Conservation (phyloP, 2,113 vertebrate species). For the Turnix velox region DNA sequence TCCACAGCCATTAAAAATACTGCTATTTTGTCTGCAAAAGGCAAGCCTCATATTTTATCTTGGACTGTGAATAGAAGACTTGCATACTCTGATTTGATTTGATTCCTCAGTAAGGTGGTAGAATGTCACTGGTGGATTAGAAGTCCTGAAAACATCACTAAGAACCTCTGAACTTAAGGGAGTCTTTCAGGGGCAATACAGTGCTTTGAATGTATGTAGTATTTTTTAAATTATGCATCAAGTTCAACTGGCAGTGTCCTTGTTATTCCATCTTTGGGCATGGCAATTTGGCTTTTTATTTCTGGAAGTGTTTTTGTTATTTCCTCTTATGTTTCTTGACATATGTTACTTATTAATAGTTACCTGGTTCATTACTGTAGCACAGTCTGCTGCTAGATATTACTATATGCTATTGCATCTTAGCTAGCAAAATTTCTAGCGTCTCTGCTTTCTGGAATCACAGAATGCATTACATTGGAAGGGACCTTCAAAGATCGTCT, state of each 20-base stretch:
- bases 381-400: not conserved
- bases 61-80: not conserved
- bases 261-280: not conserved
- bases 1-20: not conserved
- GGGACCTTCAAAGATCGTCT: too few relatives aligned
- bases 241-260: not conserved
- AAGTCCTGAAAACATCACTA: not conserved
- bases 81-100: rapidly evolving
- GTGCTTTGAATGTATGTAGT: not conserved
- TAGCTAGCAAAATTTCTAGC: not conserved
- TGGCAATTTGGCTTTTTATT: not conserved
- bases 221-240: not conserved
- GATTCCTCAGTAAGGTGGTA: not conserved
- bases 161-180: not conserved
- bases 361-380: not conserved
- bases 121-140: not conserved
- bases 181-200: not conserved
- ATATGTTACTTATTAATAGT: not conserved
- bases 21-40: not conserved
- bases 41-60: not conserved
- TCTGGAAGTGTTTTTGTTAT: not conserved
- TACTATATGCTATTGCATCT: not conserved
- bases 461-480: too few relatives aligned
- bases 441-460: too few relatives aligned
- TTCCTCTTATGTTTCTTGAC: not conserved